These are phyloP conservation scores for Coregonus suidteri DNA, from an alignment of 2,797 vertebrate genomes.

Conservation along the genomic window DNA sequence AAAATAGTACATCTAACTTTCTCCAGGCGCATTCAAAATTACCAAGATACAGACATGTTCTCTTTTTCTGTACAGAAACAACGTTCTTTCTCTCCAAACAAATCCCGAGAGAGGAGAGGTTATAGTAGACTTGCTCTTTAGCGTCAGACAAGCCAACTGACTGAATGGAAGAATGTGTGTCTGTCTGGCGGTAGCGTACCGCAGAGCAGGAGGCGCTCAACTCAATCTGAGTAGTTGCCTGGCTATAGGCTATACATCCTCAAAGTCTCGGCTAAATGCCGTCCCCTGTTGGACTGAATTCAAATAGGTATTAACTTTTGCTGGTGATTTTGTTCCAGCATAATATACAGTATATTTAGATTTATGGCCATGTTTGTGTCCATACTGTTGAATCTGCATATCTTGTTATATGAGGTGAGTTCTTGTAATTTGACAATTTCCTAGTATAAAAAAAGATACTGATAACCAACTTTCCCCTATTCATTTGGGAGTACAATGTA, in stretches of 20 bases:
- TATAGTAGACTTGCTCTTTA: not conserved
- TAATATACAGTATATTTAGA: not conserved
- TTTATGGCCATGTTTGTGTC: not conserved
- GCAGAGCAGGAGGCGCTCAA: conserved; percentile 14
- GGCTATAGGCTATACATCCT: not conserved
- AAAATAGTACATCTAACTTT: conserved; percentile 60
- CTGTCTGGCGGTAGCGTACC: conserved; percentile 1
- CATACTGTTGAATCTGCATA: too few relatives aligned
- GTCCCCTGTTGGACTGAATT: conserved; percentile 54
- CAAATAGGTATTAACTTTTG: not conserved
- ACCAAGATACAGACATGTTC: conserved; percentile 41
- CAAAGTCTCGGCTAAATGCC: conserved; percentile 33
- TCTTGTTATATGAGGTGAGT: not conserved
- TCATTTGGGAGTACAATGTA: not conserved
- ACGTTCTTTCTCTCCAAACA: conserved; percentile 9
- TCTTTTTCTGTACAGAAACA: not conserved
- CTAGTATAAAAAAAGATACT: too few relatives aligned
- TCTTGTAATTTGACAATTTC: not conserved
- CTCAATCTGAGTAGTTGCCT: not conserved
- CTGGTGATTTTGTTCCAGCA: not conserved
- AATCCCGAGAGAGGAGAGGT: not conserved
- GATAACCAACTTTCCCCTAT: too few relatives aligned
- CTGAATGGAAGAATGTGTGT: conserved; percentile 22
- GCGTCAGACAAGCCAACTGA: not conserved
- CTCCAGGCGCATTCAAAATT: conserved; percentile 41